phyloP scores from a whole-genome alignment of 2,888 invertebrate genomes.

The Tipula helvola region DNA sequence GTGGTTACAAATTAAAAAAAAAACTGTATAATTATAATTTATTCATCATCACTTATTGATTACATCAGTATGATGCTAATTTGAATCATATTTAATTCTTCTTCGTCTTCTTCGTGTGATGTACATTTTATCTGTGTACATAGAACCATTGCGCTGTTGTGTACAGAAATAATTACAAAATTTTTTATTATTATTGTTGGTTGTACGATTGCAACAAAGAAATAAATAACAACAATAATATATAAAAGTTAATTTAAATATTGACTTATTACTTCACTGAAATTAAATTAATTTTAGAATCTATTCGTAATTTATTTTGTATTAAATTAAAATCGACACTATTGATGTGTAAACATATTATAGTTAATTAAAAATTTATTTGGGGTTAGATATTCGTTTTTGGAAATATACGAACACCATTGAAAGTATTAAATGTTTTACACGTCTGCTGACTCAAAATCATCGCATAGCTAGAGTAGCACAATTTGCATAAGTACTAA shows the following conservation, averaged over 20 bases:
- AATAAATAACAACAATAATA: background rate
- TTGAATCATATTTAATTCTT: background rate
- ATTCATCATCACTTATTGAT: slow-evolving; percentile 4
- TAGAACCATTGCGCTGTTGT: no score
- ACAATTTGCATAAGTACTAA: no score
- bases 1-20: background rate
- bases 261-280: background rate
- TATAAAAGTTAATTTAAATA: background rate
- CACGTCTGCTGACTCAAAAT: no score
- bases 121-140: background rate
- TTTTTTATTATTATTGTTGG: background rate
- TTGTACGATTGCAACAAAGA: background rate
- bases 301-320: background rate
- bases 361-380: no score
- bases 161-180: background rate
- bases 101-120: background rate
- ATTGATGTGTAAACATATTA: no score
- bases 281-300: background rate
- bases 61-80: background rate
- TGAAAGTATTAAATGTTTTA: no score
- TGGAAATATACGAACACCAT: no score
- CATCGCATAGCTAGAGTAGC: no score
- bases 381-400: no score
- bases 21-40: background rate
- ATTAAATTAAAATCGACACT: background rate